A percentile compares a stretch with the other conserved stretches of the same genome.
Evolutionary conservation across 23 tunicate species (phyloP).

Genomic region (Diplosoma virens): DNA sequence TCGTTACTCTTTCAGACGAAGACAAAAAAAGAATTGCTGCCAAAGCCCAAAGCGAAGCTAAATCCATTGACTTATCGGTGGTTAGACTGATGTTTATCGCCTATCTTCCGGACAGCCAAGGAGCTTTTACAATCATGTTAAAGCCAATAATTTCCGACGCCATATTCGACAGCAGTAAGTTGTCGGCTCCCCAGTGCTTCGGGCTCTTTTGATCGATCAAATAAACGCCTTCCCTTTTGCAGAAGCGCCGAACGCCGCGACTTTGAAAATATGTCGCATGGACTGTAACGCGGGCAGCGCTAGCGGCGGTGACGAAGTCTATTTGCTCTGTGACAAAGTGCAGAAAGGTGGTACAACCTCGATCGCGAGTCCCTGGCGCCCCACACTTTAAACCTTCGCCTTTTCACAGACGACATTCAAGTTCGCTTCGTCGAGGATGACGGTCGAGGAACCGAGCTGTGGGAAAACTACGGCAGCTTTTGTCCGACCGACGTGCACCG

Average conservation of each 20-base stretch:
- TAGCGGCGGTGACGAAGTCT: constrained; percentile 82
- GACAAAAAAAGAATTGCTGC: constrained; percentile 77
- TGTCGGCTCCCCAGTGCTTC: neutral
- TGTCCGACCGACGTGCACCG: constrained; percentile 92
- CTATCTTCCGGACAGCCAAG: constrained; percentile 84
- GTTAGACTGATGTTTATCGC: constrained; percentile 95
- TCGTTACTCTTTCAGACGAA: constrained; percentile 50
- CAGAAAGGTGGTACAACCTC: constrained; percentile 62
- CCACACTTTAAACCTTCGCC: neutral
- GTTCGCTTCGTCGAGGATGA: constrained; percentile 80
- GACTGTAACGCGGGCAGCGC: constrained; percentile 82
- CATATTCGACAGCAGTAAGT: constrained; percentile 96
- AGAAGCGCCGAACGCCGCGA: constrained; percentile 96
- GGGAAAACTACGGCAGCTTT: constrained; percentile 80
- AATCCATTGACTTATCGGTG: constrained; percentile 86
- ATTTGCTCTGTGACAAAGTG: constrained; percentile 91
- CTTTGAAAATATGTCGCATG: constrained; percentile 92
- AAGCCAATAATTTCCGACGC: constrained; percentile 91
- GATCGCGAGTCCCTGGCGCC: neutral
- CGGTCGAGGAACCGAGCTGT: constrained; percentile 52
- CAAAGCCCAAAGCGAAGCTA: constrained; percentile 88
- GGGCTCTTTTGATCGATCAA: neutral
- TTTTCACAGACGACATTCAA: constrained; percentile 83
- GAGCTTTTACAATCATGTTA: constrained; percentile 93
- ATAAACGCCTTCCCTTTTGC: neutral